A percentile compares a stretch with the other conserved stretches of the same genome.
Conservation (phyloP, 2,113 vertebrate species). For the Trochalopteron elliotii region DNA sequence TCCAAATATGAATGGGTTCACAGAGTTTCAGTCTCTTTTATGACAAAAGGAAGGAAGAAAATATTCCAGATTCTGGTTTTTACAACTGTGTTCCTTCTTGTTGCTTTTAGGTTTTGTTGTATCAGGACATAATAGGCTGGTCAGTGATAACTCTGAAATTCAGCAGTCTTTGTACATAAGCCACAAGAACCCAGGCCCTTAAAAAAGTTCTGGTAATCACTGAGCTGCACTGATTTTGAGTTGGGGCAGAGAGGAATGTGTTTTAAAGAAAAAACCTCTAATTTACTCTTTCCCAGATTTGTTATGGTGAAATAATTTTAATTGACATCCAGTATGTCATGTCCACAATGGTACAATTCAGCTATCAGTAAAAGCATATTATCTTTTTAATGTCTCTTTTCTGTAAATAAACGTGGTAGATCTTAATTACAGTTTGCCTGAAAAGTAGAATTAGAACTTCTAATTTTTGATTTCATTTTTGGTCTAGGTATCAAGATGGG, state of each 20-base stretch:
- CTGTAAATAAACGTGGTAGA: conserved; percentile 37
- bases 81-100: background rate
- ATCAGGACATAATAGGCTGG: background rate
- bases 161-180: background rate
- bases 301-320: conserved; percentile 4
- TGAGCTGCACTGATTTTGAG: background rate
- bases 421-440: conserved; percentile 39
- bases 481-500: background rate
- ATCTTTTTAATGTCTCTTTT: conserved; percentile 1
- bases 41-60: background rate
- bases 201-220: background rate
- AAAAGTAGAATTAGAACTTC: background rate
- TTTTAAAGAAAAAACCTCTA: background rate
- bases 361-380: conserved; percentile 5
- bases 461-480: background rate
- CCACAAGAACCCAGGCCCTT: background rate
- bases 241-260: background rate
- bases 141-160: background rate
- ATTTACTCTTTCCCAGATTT: background rate
- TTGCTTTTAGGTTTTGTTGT: background rate
- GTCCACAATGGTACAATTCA: conserved; percentile 29
- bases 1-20: background rate
- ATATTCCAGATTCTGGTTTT: background rate
- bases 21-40: background rate
- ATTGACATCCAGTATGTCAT: background rate